Evolutionary conservation across 2,888 invertebrate species (phyloP).

Genomic region (Argyresthia goedartella): DNA sequence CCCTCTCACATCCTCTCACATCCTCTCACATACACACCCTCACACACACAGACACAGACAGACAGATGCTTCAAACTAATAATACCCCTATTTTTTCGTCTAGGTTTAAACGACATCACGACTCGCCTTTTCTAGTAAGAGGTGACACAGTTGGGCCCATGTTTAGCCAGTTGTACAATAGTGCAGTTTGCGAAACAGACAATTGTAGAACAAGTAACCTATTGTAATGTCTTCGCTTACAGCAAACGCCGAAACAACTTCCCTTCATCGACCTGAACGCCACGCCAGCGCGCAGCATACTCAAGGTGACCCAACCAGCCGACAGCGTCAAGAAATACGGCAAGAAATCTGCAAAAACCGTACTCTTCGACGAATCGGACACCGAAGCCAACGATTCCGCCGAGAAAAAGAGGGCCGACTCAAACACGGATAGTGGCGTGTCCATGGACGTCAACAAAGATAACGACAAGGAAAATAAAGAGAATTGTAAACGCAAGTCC

Average conservation of each 20-base stretch:
- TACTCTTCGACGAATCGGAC: constrained; percentile 37
- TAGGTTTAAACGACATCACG: too few species aligned
- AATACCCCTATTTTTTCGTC: too few species aligned
- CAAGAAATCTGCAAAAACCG: constrained; percentile 40
- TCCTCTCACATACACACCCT: too few species aligned
- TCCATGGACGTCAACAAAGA: constrained; percentile 23
- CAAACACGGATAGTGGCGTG: constrained; percentile 14
- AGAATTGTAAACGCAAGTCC: constrained; percentile 17
- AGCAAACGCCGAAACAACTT: constrained; percentile 21
- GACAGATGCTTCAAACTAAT: too few species aligned
- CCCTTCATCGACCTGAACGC: constrained; percentile 31
- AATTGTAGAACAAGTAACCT: too few species aligned
- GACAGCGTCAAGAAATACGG: constrained; percentile 6
- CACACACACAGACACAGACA: too few species aligned
- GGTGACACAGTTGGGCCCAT: too few species aligned
- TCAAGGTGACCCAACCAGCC: constrained; percentile 27
- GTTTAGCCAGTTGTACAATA: too few species aligned
- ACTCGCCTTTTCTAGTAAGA: too few species aligned
- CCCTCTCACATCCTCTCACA: too few species aligned
- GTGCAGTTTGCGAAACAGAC: too few species aligned
- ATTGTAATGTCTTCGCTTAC: not conserved
- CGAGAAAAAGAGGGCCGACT: constrained; percentile 5
- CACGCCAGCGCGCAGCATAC: constrained; percentile 51
- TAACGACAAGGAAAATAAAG: constrained; percentile 25
- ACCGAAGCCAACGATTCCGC: constrained; percentile 7